A percentile compares a stretch with the other conserved stretches of the same genome.
phyloP scores from a whole-genome alignment of 2,113 vertebrate species.

The Halcyon senegalensis region DNA sequence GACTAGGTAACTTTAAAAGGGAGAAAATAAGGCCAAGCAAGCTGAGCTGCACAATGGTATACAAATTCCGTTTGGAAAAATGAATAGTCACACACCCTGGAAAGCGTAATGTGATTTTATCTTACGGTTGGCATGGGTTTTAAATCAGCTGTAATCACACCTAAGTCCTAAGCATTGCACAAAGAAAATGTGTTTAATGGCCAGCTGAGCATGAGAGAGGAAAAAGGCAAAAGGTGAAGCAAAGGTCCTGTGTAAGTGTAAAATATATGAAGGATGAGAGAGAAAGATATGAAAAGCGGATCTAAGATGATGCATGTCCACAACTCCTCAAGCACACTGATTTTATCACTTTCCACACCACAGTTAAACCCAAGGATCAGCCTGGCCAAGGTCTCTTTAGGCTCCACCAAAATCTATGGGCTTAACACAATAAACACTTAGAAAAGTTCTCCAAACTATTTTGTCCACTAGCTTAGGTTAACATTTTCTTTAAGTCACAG shows the following conservation, averaged over 20 bases:
- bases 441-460: not conserved
- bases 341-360: not conserved
- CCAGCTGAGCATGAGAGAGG: not conserved
- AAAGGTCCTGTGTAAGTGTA: not conserved
- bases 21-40: not conserved
- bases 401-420: not conserved
- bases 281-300: not conserved
- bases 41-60: not conserved
- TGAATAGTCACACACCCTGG: not conserved
- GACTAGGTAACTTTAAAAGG: not conserved
- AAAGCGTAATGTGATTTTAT: not conserved
- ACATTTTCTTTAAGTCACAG: not conserved
- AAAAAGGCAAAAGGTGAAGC: not conserved
- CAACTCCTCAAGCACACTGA: fast-evolving
- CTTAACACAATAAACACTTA: not conserved
- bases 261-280: not conserved
- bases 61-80: not conserved
- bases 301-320: not conserved
- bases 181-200: not conserved
- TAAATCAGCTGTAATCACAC: not conserved
- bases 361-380: not conserved
- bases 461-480: not conserved
- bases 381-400: not conserved
- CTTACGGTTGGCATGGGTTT: not conserved
- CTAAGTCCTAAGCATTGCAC: not conserved